Conservation (phyloP, 37 sponge, comb jelly and placozoan species). For the Aphrocallistes beatrix region DNA sequence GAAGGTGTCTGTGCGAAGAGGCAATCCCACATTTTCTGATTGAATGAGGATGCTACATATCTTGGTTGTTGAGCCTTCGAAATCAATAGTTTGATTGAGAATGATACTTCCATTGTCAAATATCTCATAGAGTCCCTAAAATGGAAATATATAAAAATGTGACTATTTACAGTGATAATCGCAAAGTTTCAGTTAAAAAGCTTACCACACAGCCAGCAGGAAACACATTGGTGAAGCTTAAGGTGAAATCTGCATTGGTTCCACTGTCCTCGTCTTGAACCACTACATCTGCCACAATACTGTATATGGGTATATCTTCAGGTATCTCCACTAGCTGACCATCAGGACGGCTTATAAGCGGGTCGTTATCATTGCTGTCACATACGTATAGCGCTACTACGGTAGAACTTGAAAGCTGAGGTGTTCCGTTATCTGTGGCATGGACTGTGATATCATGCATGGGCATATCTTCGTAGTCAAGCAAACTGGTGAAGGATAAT, state of each 20-base stretch:
- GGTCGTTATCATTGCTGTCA: not conserved
- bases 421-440: conserved; percentile 42
- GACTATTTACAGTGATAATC: too few species aligned
- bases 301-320: not conserved
- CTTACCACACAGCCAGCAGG: not conserved
- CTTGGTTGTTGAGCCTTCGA: too few species aligned
- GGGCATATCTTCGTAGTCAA: conserved; percentile 31
- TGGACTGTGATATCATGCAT: not conserved
- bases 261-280: not conserved
- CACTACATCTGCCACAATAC: not conserved
- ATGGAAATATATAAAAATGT: too few species aligned
- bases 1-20: too few species aligned
- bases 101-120: too few species aligned
- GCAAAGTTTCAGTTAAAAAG: too few species aligned
- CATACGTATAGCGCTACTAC: not conserved
- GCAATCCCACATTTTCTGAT: too few species aligned
- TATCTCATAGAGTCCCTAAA: too few species aligned
- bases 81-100: too few species aligned
- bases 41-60: too few species aligned
- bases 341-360: not conserved
- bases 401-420: conserved; percentile 24
- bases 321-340: not conserved
- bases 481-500: not conserved
- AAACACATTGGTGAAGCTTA: not conserved
- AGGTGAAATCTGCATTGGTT: not conserved